Evolutionary conservation across 2,113 vertebrate genomes (phyloP).

Genomic region (Thamnophis sirtalis): DNA sequence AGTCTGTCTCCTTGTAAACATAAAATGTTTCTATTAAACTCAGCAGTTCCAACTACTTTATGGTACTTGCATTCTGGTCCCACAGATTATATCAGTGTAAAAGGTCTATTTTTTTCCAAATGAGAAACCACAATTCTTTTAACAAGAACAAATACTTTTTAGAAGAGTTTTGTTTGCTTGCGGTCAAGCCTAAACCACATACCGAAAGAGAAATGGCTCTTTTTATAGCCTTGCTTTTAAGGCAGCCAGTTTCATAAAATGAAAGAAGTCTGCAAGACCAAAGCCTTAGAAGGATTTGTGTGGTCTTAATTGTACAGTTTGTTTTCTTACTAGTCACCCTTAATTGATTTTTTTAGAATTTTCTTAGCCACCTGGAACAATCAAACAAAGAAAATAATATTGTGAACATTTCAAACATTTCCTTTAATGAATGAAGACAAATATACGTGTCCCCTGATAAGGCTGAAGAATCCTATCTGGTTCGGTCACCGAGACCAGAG

Average conservation of each 20-base stretch:
- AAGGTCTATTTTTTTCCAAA: not conserved
- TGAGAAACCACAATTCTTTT: not conserved
- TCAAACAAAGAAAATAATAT: not conserved
- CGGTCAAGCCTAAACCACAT: not conserved
- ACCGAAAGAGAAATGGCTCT: not conserved
- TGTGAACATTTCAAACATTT: not conserved
- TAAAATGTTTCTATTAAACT: not conserved
- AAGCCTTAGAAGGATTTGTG: not conserved
- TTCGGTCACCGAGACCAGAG: too few relatives aligned
- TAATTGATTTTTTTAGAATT: conserved; percentile 20
- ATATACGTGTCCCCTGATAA: too few relatives aligned
- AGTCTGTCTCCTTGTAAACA: not conserved
- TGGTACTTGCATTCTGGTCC: not conserved
- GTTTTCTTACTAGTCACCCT: not conserved
- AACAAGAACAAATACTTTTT: not conserved
- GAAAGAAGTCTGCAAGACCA: conserved; percentile 5
- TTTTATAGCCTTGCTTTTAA: not conserved
- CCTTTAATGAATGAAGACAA: not conserved
- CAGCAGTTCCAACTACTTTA: not conserved
- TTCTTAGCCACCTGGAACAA: not conserved
- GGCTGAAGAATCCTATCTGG: too few relatives aligned
- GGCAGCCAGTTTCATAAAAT: not conserved
- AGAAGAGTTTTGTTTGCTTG: not conserved
- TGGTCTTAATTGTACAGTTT: not conserved
- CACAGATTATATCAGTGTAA: not conserved